A percentile compares a stretch with the other conserved stretches of the same genome.
Conservation (phyloP, 1,140 invertebrate genomes). For the Caenorhabditis elegans region DNA sequence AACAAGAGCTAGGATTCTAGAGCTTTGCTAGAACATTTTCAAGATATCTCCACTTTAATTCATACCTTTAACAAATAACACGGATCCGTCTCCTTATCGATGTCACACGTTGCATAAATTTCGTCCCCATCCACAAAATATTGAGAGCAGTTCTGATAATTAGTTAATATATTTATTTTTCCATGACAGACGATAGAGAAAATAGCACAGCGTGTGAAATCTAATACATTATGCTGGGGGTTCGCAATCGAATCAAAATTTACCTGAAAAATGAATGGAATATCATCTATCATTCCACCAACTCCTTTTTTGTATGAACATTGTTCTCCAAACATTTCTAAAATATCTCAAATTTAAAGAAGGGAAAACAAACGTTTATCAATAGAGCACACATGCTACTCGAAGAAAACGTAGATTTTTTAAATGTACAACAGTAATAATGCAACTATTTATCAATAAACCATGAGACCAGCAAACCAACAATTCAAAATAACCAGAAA, state of each 20-base stretch:
- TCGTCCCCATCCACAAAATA: not conserved
- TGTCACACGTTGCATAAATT: not conserved
- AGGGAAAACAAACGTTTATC: not conserved
- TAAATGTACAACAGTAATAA: too few relatives aligned
- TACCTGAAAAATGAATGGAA: not conserved
- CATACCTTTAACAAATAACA: constrained; percentile 13
- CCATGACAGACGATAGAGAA: too few relatives aligned
- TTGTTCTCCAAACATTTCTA: not conserved
- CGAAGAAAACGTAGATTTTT: constrained; percentile 6
- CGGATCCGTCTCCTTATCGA: not conserved
- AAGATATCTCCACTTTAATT: too few relatives aligned
- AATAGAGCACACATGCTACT: not conserved
- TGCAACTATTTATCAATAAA: too few relatives aligned
- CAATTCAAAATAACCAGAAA: too few relatives aligned
- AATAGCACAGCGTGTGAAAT: too few relatives aligned
- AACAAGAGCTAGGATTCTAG: too few relatives aligned
- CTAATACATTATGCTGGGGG: too few relatives aligned
- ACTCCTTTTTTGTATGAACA: not conserved
- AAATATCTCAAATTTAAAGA: not conserved
- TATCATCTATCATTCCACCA: not conserved
- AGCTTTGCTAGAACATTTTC: too few relatives aligned
- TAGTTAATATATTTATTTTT: too few relatives aligned
- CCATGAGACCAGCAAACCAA: too few relatives aligned
- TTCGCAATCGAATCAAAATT: not conserved
- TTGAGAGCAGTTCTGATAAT: not conserved